Base-by-base conservation (phyloP, 2,113 vertebrate genomes). In the Oenanthe melanoleuca region DNA sequence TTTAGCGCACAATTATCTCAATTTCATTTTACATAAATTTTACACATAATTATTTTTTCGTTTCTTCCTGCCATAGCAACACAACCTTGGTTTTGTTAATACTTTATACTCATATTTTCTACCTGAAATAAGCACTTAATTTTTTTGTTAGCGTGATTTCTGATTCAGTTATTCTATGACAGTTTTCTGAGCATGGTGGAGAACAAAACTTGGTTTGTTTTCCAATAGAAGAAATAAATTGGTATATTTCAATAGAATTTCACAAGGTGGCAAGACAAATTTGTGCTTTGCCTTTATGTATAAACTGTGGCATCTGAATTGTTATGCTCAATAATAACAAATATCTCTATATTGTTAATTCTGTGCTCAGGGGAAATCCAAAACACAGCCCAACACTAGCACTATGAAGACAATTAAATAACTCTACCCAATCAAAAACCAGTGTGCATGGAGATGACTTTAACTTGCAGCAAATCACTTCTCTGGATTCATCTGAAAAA, bases 21-120 rank as follows among this genome's bases (percentile, higher is more conserved):
- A 89, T 45, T 66, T 96, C 78, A 92, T 96, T 97, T 97, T 96
- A 92, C 55, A 73, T 78, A 97, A 92, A 87, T 87, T 95, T 56
- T 88, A 70, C 37, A 87, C 66, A 83, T 96, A 77, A 53, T 53
- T 80, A 75, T 89, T 80, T 75, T 88, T 53, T 83, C 67, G 8
- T 86, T 61, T 78, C 57, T 87, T 63, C 73, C 59, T 81, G 92
- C 20, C 20, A 88, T 72, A 97, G 70, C 50, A 77, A 83, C 15
- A 79, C 0, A 16, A 61, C 13, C 3, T 1, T 63, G 33, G 61
- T 73, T 52, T 73, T 78, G 7, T 86, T 82, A 95, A 47, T 55
- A 83, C 7, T 82, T 91, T 65, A 49, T 66, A 75, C 33, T 73
- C 19, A 16, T 31, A 86, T 96, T 96, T 85, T 88, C 73, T 95